Conservation (phyloP, 1,140 invertebrate genomes). For the Brachystomella parvula region DNA sequence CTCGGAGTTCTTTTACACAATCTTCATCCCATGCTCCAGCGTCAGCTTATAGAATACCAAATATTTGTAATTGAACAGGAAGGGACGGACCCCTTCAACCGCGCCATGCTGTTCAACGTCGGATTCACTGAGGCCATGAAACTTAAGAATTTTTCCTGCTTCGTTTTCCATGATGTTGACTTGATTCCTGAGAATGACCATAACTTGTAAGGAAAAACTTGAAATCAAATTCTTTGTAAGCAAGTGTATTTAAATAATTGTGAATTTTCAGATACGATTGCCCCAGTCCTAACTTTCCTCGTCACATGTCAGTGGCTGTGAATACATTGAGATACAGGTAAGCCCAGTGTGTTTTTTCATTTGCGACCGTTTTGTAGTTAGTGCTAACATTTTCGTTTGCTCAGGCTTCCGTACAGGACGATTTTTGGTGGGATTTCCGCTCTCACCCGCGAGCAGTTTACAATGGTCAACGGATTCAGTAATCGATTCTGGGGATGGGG, state of each 20-base stretch:
- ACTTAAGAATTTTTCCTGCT: slow-evolving; percentile 65
- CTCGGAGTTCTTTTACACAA: slow-evolving; percentile 33
- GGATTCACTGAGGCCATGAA: slow-evolving; percentile 79
- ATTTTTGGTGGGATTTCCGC: slow-evolving; percentile 46
- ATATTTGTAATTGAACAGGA: slow-evolving; percentile 37
- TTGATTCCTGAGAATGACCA: slow-evolving; percentile 67
- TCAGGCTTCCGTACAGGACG: slow-evolving; percentile 31
- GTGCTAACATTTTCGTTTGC: background rate
- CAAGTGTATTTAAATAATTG: too few species aligned
- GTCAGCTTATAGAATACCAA: slow-evolving; percentile 35
- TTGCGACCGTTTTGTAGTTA: background rate
- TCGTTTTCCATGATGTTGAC: slow-evolving; percentile 86
- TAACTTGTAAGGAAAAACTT: too few species aligned
- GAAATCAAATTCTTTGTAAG: too few species aligned
- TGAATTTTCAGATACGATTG: too few species aligned
- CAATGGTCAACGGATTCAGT: slow-evolving; percentile 78
- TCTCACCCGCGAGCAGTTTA: slow-evolving; percentile 70
- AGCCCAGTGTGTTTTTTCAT: background rate
- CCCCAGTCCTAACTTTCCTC: slow-evolving; percentile 74
- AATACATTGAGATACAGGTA: slow-evolving; percentile 36
- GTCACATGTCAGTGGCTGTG: slow-evolving; percentile 66
- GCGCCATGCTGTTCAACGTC: slow-evolving; percentile 91
- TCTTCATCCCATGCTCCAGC: slow-evolving; percentile 32
- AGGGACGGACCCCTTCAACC: slow-evolving; percentile 64
- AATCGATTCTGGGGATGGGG: slow-evolving; percentile 91